Evolutionary conservation across 1,140 invertebrate genomes (phyloP), one percentile per base, ranked within the genome.

Genomic region (Aphis gossypii): DNA sequence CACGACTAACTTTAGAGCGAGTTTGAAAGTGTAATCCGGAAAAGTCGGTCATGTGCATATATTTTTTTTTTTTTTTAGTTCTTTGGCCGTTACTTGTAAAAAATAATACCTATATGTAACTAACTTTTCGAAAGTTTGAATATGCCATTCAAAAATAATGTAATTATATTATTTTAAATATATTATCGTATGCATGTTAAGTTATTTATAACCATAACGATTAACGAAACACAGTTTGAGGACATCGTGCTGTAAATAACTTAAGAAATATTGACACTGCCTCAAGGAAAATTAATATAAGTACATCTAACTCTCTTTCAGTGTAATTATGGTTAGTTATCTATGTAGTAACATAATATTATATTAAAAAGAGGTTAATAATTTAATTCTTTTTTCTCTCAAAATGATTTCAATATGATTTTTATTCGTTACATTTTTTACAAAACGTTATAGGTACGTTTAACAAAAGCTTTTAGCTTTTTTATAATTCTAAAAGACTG

Each of bases 1-100:
- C 30, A 2, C 9, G 30, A n/a, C 44, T 25, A 18, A 48, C 23
- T 87, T 87, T n/a, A 18, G 44, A 46, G 14, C 23, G 18, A 46
- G 84, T 46, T 87, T 87, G 3, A 87, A 46, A 87, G 41, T 87
- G 44, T 87, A 87, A 87, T 46, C 44, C 84, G 9, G 84, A 87
- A 46, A 87, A 87, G 25, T 87, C 23, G 11, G 25, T 48, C 23
- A 46, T 30, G 25, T 87, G 44, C 23, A 46, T 48, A 18, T 3
- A 87, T 30, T n/a, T 2, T 30, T 48, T 84, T 35, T 35, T 86
- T 46, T 84, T 86, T 46, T 30, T 48, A 46, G 14, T 87, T 6
- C 7, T 14, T 44, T 25, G 41, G 9, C 41, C 11, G 30, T 87
- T 14, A 44, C 14, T 44, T 48, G 11, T n/a, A 87, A 5, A 18